Evolutionary conservation across 2,797 vertebrate species (phyloP).

Genomic region (Trachurus trachurus): DNA sequence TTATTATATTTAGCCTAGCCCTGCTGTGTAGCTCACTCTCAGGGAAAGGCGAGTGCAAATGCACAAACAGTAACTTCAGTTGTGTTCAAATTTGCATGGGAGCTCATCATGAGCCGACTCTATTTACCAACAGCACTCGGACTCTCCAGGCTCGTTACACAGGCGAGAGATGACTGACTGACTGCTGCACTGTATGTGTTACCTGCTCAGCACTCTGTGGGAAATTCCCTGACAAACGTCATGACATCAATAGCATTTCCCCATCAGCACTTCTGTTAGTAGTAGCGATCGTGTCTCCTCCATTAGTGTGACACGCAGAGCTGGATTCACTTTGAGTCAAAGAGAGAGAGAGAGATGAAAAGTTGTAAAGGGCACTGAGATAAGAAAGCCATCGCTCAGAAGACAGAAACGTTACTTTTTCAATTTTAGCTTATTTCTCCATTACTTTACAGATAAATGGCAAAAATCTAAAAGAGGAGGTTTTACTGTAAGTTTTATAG

Average conservation of each 20-base stretch:
- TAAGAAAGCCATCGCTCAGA: background rate
- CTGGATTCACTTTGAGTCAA: constrained; percentile 53
- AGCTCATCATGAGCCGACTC: background rate
- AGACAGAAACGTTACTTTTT: background rate
- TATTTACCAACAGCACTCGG: constrained; percentile 37
- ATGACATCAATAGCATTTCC: constrained; percentile 70
- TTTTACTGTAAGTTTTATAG: background rate
- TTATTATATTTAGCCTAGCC: background rate
- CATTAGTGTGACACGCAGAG: constrained; percentile 14
- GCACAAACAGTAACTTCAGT: constrained; percentile 21
- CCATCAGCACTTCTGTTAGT: constrained; percentile 58
- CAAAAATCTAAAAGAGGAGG: background rate
- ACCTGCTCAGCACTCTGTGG: constrained; percentile 58
- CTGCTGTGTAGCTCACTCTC: background rate
- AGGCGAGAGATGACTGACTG: constrained; percentile 11
- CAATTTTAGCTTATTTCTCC: background rate
- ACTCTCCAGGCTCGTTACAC: background rate
- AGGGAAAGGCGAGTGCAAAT: constrained; percentile 74
- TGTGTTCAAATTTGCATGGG: constrained; percentile 72
- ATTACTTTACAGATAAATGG: background rate
- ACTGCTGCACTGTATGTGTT: constrained; percentile 5
- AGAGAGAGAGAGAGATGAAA: constrained; percentile 23
- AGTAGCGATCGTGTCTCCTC: constrained; percentile 20
- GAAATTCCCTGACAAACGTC: constrained; percentile 66
- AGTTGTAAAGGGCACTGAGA: constrained; percentile 46